phyloP scores from a whole-genome alignment of 1,140 invertebrate species.

The Bombus difficillimus region DNA sequence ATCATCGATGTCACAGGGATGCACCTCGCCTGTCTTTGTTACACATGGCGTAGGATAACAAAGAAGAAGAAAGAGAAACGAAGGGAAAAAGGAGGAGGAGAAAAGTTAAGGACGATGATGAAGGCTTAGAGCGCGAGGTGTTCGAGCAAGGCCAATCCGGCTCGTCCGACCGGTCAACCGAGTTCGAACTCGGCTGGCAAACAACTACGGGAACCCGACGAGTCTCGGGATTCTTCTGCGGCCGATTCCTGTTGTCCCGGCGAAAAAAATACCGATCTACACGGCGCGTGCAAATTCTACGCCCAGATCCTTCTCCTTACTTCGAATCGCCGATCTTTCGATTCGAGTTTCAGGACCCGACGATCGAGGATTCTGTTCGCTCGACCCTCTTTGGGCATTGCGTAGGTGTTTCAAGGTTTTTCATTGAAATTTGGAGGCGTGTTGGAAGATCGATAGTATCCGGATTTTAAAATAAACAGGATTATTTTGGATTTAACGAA shows the following conservation, averaged over 20 bases:
- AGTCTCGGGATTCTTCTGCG: slow-evolving; percentile 40
- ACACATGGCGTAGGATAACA: slow-evolving; percentile 21
- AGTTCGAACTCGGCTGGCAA: slow-evolving; percentile 61
- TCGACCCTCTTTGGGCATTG: not conserved
- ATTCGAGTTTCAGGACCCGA: too few relatives aligned
- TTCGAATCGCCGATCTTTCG: not conserved
- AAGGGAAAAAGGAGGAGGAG: slow-evolving; percentile 54
- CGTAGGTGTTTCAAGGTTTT: not conserved
- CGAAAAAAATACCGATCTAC: slow-evolving; percentile 23
- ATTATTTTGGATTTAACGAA: too few relatives aligned
- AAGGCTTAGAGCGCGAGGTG: slow-evolving; percentile 66
- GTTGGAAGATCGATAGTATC: too few relatives aligned
- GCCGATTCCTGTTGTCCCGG: slow-evolving; percentile 19
- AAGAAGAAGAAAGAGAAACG: slow-evolving; percentile 36
- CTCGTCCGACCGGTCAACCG: slow-evolving; percentile 71
- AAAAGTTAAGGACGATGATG: slow-evolving; percentile 64
- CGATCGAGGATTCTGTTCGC: not conserved
- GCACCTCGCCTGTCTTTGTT: not conserved
- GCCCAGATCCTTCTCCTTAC: not conserved
- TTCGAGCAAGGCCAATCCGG: slow-evolving; percentile 68
- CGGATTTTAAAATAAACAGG: too few relatives aligned
- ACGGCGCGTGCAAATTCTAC: slow-evolving; percentile 6
- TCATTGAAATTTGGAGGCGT: not conserved
- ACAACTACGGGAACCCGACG: slow-evolving; percentile 47
- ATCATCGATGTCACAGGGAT: not conserved